Base-by-base conservation (phyloP, 2,113 vertebrate species). In the Pelecanoides urinatrix region DNA sequence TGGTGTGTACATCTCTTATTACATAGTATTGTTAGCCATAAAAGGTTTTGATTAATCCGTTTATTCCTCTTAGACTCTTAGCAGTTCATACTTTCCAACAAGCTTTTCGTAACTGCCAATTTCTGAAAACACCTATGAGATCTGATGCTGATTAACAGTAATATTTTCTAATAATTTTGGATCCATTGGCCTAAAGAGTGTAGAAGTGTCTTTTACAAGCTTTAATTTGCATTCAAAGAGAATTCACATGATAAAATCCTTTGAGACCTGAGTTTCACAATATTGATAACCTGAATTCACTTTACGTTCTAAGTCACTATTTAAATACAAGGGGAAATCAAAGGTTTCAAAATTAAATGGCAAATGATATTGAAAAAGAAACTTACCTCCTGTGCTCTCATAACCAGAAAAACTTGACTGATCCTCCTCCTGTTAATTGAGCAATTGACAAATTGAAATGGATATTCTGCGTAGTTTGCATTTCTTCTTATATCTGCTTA, bases 351-450 rank as follows among this genome's bases (percentile, higher is more conserved):
- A 93, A 78, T 86, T 32, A 90, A 84, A 86, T 50, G 9, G n/a
- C 26, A 89, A 80, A 71, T 58, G 30, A 56, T 50, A 76, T 15
- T 63, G 76, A 88, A 88, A 88, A 89, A 77, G 44, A 76, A 91
- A 98, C 99, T 99, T 91, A 99, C 99, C 98, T 97, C 98, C 98
- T 71, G 91, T 53, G 63, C 81, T 96, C 88, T 98, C 98, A 82
- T 98, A 98, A 86, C 96, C 98, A 58, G 96, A 98, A 49, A 97
- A 94, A 23, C 97, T 97, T 83, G 98, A 97, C 27, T 98, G 98
- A 61, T 99, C 98, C 80, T 99, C 98, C 52, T 88, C 98, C 99
- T 99, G 98, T 90, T 42, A 96, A 96, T 91, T 82, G 77, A 97
- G 86, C 52, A 97, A 96, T 91, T 70, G 27, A 97, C 40, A 97